Base-by-base conservation (phyloP, 2,888 invertebrate species). In the Xanthorhoe designata region DNA sequence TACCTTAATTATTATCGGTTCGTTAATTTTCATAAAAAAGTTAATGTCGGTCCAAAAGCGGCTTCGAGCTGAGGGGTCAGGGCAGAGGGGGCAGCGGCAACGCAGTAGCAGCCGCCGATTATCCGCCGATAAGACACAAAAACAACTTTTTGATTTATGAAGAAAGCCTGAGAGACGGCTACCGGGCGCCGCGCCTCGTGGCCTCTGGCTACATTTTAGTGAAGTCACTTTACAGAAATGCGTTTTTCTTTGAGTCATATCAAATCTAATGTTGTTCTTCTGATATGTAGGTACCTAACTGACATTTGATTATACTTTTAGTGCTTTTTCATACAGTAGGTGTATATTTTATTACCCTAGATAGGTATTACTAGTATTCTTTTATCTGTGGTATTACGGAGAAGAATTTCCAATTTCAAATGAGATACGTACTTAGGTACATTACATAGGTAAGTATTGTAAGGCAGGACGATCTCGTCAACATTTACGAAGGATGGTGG, bases 71-170 rank as follows among this genome's bases (percentile, higher is more conserved):
- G 64, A 69, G 61, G 68, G 70, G 72, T 71, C 54, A 67, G 59
- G 69, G 70, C 65, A 75, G 73, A 13, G 71, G 72, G 68, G 71
- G 76, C 70, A 74, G 73, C 75, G 75, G 84, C 82, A 82, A 83
- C 79, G 85, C 89, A 77, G 91, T 90, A 90, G 92, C 88, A 78
- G 87, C 89, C 85, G 86, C 85, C 88, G 91, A 91, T 91, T 91
- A 91, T 90, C 87, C 85, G 85, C 81, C 87, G 92, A 91, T 92
- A 92, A 90, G 84, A 83, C 86, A 90, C 87, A 90, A 91, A 91
- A 91, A 91, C 91, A 88, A 87, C 90, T 86, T 91, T 91, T 91
- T 92, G 92, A 92, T 92, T 92, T 92, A 92, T 92, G 91, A 91
- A 89, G 90, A 90, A 89, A 90, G 88, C 88, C 83, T 76, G 79